Base-by-base conservation (phyloP, 2,797 vertebrate species). In the Poeciliopsis presidionis region DNA sequence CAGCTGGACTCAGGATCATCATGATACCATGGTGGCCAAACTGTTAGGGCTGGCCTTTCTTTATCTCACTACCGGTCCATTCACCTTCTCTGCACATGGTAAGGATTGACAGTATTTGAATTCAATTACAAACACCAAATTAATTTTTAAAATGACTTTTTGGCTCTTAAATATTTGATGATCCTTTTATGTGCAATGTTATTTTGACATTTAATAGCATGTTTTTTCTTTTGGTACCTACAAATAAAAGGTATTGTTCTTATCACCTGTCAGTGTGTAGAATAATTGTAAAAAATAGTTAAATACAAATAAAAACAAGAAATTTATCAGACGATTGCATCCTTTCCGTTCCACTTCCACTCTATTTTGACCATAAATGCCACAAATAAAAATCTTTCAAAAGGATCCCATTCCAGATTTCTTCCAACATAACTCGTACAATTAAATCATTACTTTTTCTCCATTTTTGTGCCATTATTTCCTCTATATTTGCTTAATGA, bases 11-110 rank as follows among this genome's bases (percentile, higher is more conserved):
- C 46, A 61, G 80, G 89, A 92, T 92, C 92, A 92, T 95, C 93
- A 96, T 96, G 96, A 93, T 93, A 96, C 81, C 93, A 96, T 96
- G 96, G 93, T 94, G 89, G 89, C 90, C 90, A 91, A 89, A 93
- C 91, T 92, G 90, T 79, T 92, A 94, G 90, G 91, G 86, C 88
- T 93, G 85, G 83, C 89, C 74, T 89, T 89, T 79, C 74, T 95
- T 74, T 92, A 85, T 87, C 84, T 96, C 47, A 84, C 79, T 45
- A 73, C 75, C 49, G 83, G 88, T 39, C 85, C 94, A 55, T 65
- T 89, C 61, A 49, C 81, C 78, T 72, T 71, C 55, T 73, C 70
- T 28, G 49, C 85, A 33, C 39, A 94, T 63, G 95, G 95, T 96
- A 93, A 95, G 94, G 7, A 1, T 63, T 53, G 69, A 67, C 0